A percentile compares a stretch with the other conserved stretches of the same genome.
Conservation (phyloP, 2,113 vertebrate species). For the Ailuropoda melanoleuca region DNA sequence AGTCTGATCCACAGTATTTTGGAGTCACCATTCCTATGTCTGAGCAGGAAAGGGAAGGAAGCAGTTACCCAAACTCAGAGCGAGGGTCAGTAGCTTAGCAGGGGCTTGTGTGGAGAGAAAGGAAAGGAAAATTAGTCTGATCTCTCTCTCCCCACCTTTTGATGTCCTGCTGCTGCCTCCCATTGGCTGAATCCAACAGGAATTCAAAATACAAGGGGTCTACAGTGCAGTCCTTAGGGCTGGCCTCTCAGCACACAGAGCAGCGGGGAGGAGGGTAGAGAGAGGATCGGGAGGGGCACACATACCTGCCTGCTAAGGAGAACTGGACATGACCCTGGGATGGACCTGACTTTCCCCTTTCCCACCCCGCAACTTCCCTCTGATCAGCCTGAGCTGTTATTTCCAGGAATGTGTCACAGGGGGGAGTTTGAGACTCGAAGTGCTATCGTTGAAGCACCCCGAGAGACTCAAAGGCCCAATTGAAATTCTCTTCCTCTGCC, state of each 20-base stretch:
- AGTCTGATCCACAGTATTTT: background rate
- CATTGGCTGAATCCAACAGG: background rate
- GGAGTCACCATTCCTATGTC: background rate
- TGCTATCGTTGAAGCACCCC: background rate
- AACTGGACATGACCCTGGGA: background rate
- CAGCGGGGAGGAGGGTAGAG: accelerated
- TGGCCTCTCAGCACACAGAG: background rate
- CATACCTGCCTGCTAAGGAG: background rate
- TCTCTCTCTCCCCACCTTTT: background rate
- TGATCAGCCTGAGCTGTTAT: background rate
- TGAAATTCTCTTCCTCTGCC: slow-evolving; percentile 82
- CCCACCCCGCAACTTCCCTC: background rate
- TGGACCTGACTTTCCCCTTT: background rate
- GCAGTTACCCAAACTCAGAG: background rate
- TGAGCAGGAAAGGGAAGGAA: background rate
- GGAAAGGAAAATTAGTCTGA: background rate
- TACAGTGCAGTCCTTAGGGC: accelerated
- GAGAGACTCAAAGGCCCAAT: slow-evolving; percentile 65
- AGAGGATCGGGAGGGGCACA: background rate
- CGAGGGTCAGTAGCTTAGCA: background rate
- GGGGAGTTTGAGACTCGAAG: background rate
- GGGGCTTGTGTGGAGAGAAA: background rate
- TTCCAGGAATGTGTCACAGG: background rate
- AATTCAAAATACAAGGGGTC: background rate
- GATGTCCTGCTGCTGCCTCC: background rate